Evolutionary conservation across 2,888 invertebrate species (phyloP).

Genomic region (Laothoe populi): DNA sequence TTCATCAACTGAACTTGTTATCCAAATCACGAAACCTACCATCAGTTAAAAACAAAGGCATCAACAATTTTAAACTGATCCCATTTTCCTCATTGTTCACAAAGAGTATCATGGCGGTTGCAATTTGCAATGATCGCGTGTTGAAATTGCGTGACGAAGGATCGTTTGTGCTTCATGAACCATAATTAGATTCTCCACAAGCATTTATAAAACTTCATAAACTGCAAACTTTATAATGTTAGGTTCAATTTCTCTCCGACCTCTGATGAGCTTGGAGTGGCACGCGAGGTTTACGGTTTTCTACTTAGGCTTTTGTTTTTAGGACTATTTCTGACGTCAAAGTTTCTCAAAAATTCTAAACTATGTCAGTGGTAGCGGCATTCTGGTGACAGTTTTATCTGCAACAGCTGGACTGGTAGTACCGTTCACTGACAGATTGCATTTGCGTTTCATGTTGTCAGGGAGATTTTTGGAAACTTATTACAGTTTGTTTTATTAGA

Average conservation of each 20-base stretch:
- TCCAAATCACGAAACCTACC: too few species aligned
- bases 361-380: too few species aligned
- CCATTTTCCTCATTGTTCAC: not conserved
- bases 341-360: too few species aligned
- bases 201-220: constrained; percentile 16
- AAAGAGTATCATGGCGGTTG: not conserved
- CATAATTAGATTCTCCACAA: constrained; percentile 22
- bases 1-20: too few species aligned
- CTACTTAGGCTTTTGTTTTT: too few species aligned
- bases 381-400: too few species aligned
- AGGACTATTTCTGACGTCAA: too few species aligned
- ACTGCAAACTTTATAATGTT: constrained; percentile 9
- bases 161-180: constrained; percentile 22
- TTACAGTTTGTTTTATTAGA: too few species aligned
- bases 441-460: too few species aligned
- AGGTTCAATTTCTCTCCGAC: constrained; percentile 1
- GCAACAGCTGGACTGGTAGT: too few species aligned
- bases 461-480: too few species aligned
- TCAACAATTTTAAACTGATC: not conserved
- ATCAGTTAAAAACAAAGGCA: not conserved
- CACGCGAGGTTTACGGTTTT: not conserved
- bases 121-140: constrained; percentile 32
- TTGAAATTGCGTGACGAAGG: constrained; percentile 31
- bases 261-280: not conserved
- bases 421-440: too few species aligned